phyloP scores from a whole-genome alignment of 2,888 invertebrate genomes.

The Mechanitis messenoides region DNA sequence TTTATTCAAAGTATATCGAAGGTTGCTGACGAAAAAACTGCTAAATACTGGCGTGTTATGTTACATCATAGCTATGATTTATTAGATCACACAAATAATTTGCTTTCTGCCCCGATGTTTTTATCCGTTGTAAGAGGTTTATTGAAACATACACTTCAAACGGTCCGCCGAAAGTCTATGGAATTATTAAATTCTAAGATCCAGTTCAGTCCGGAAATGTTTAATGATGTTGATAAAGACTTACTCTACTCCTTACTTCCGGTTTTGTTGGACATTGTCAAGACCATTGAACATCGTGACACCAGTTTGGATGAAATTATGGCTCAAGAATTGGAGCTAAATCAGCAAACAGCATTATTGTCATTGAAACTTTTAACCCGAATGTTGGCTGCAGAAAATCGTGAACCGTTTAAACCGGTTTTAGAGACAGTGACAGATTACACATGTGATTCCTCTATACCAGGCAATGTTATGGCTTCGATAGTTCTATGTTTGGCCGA shows the following conservation, averaged over 20 bases:
- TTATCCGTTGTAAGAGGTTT: constrained; percentile 85
- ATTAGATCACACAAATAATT: constrained; percentile 85
- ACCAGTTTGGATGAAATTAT: constrained; percentile 45
- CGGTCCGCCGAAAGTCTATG: constrained; percentile 87
- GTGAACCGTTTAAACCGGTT: constrained; percentile 82
- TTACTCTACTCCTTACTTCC: constrained; percentile 78
- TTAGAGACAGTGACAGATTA: constrained; percentile 81
- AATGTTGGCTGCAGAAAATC: constrained; percentile 80
- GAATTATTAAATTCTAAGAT: constrained; percentile 91
- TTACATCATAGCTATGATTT: constrained; percentile 87
- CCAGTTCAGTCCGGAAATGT: constrained; percentile 80
- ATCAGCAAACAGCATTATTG: constrained; percentile 89
- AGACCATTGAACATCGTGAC: constrained; percentile 64
- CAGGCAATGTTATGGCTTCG: constrained; percentile 82
- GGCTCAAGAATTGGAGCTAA: constrained; percentile 78
- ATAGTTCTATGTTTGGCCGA: constrained; percentile 87
- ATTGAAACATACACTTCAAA: constrained; percentile 80
- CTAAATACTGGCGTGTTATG: constrained; percentile 90
- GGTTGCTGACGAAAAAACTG: constrained; percentile 77
- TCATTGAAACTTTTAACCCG: constrained; percentile 89
- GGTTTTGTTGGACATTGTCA: constrained; percentile 78
- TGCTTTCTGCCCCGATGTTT: constrained; percentile 88
- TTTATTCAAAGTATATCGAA: constrained; percentile 81
- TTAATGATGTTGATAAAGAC: constrained; percentile 67
- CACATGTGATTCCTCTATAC: constrained; percentile 66